phyloP scores from a whole-genome alignment of 92 coral and sea anemone species.

The Siderastrea siderea region DNA sequence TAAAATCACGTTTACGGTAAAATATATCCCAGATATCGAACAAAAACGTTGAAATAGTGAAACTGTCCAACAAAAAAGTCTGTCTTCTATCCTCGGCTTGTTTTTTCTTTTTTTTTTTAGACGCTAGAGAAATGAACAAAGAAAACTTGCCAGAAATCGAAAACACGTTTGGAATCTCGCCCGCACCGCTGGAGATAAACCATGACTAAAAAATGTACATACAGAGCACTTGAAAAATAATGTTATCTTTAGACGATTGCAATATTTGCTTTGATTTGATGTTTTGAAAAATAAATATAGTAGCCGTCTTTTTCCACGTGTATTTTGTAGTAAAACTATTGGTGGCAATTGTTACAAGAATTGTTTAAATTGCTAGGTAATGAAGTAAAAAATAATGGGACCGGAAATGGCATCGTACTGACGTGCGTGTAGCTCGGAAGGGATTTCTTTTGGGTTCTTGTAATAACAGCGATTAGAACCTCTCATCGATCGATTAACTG shows the following conservation, averaged over 20 bases:
- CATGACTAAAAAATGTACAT: neutral
- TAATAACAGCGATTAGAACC: neutral
- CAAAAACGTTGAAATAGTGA: too few species aligned
- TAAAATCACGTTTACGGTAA: too few species aligned
- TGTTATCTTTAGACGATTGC: slow-evolving; percentile 1
- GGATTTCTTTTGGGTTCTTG: neutral
- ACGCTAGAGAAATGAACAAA: neutral
- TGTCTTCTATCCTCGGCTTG: too few species aligned
- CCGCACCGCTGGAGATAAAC: neutral
- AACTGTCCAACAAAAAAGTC: neutral
- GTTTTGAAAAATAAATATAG: neutral
- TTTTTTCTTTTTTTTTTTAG: too few species aligned
- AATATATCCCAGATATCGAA: too few species aligned
- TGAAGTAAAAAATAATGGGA: too few species aligned
- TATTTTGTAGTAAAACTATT: too few species aligned
- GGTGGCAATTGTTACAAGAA: too few species aligned
- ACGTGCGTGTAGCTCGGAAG: neutral
- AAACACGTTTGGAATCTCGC: slow-evolving; percentile 5
- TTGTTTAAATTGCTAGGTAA: too few species aligned
- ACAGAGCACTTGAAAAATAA: neutral
- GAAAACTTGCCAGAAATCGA: neutral
- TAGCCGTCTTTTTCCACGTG: too few species aligned
- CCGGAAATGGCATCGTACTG: too few species aligned
- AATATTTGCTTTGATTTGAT: neutral
- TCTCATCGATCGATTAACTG: neutral